These are phyloP conservation scores for Pyrrhia umbra DNA, from an alignment of 2,888 invertebrate genomes.

Conservation along the genomic window DNA sequence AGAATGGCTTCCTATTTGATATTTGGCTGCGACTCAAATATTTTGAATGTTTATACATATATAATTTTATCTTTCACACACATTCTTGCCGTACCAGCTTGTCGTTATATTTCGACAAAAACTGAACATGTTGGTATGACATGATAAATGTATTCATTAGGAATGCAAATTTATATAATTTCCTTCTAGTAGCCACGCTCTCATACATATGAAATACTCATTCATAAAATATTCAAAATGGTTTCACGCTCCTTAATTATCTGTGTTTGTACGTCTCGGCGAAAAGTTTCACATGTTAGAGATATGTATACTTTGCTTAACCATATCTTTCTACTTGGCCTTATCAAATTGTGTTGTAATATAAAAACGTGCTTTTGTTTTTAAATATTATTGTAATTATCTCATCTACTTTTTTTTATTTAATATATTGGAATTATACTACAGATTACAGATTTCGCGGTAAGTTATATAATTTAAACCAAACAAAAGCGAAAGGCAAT, in stretches of 20 bases:
- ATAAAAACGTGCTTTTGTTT: neutral
- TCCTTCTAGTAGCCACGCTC: slow-evolving; percentile 84
- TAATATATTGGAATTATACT: neutral
- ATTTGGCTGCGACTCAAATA: slow-evolving; percentile 55
- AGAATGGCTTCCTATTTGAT: slow-evolving; percentile 54
- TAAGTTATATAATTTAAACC: neutral
- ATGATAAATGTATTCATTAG: slow-evolving; percentile 83
- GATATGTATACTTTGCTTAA: slow-evolving; percentile 47
- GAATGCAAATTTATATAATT: slow-evolving; percentile 86
- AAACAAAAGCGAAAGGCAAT: slow-evolving; percentile 10
- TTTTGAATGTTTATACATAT: slow-evolving; percentile 50
- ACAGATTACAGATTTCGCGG: too few relatives aligned
- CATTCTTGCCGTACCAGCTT: slow-evolving; percentile 26
- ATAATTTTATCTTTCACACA: slow-evolving; percentile 41
- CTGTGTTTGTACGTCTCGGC: slow-evolving; percentile 83
- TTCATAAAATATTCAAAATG: slow-evolving; percentile 89
- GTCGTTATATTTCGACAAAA: slow-evolving; percentile 53
- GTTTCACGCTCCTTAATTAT: slow-evolving; percentile 89
- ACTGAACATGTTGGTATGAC: slow-evolving; percentile 57
- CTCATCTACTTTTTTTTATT: neutral
- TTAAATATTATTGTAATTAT: neutral
- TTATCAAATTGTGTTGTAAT: neutral
- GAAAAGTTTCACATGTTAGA: slow-evolving; percentile 78
- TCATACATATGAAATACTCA: slow-evolving; percentile 88
- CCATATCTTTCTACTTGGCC: slow-evolving; percentile 12